Base-by-base conservation (phyloP, 2,113 vertebrate species). In the Brachyhypopomus occidentalis region DNA sequence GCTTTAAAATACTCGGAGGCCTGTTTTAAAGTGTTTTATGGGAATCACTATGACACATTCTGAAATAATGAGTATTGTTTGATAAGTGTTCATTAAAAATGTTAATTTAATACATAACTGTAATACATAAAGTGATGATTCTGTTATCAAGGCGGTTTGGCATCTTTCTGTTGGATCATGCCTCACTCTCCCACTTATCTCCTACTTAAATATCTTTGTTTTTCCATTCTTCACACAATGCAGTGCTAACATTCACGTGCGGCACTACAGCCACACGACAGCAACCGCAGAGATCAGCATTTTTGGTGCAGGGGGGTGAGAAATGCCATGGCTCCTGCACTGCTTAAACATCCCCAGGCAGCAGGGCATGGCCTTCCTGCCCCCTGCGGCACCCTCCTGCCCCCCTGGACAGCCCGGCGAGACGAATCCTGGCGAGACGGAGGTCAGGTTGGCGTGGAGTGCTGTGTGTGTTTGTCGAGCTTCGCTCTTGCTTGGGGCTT, bases 381-480 rank as follows among this genome's bases (percentile, higher is more conserved):
- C 86, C 89, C 14, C 48, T 55, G 27, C 55, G n/a, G 27, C 19
- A 59, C 22, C 41, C 72, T 81, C 83, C 88, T 2, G 30, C 83
- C 85, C 89, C 88, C 87, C 78, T 72, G 36, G 90, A 87, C 76
- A 79, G 63, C n/a, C 83, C 76, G 69, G 84, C 88, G 88, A 86
- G 83, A 86, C 83, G 83, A 70, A 88, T 90, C 84, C 82, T 55
- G 83, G 84, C 77, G 66, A 88, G 80, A 81, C 81, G 89, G 88
- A 89, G 90, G 90, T 92, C 90, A 90, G 71, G 82, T 75, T 89
- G 84, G 79, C 88, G 83, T 87, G 85, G 87, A 86, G 86, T 84
- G 87, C 80, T 90, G 89, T 90, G 92, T 92, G 91, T 85, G 82
- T 90, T 89, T 84, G 72, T 76, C 77, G 80, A 73, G 74, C 80